A percentile compares a stretch with the other conserved stretches of the same genome.
phyloP scores from a whole-genome alignment of 2,113 vertebrate genomes.

The Zingel zingel region DNA sequence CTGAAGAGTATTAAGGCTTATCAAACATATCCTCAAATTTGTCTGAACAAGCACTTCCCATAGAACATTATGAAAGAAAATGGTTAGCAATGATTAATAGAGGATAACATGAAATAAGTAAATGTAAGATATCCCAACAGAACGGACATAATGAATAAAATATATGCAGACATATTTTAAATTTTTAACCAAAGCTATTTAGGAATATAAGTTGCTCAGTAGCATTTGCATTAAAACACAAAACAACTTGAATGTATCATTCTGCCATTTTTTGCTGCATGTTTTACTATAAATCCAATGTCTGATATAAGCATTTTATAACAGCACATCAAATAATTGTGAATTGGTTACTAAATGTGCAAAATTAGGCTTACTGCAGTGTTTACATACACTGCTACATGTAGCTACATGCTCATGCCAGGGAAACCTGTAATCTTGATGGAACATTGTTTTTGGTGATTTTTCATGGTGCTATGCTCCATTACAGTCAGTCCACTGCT shows the following conservation, averaged over 20 bases:
- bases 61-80: slow-evolving; percentile 38
- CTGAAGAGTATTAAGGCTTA: slow-evolving; percentile 33
- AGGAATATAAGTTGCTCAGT: slow-evolving; percentile 1
- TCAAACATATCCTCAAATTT: slow-evolving; percentile 22
- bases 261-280: not conserved
- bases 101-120: slow-evolving; percentile 4
- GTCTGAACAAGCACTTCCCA: slow-evolving; percentile 26
- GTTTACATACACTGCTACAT: no score
- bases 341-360: not conserved
- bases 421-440: no score
- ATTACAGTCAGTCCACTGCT: no score
- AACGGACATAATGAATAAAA: not conserved
- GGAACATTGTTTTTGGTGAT: no score
- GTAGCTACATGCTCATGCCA: no score
- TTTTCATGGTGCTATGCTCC: no score
- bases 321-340: not conserved
- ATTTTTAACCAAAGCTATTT: slow-evolving; percentile 10
- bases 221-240: not conserved
- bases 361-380: not conserved
- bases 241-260: not conserved
- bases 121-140: slow-evolving; percentile 1
- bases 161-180: not conserved
- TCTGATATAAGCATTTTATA: not conserved
- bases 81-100: slow-evolving; percentile 42
- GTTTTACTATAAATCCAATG: not conserved